Percentiles rank a stretch among this genome's conserved stretches.
These are phyloP conservation scores for Raja brachyura DNA, from an alignment of 2,113 vertebrate genomes.

Conservation along the genomic window DNA sequence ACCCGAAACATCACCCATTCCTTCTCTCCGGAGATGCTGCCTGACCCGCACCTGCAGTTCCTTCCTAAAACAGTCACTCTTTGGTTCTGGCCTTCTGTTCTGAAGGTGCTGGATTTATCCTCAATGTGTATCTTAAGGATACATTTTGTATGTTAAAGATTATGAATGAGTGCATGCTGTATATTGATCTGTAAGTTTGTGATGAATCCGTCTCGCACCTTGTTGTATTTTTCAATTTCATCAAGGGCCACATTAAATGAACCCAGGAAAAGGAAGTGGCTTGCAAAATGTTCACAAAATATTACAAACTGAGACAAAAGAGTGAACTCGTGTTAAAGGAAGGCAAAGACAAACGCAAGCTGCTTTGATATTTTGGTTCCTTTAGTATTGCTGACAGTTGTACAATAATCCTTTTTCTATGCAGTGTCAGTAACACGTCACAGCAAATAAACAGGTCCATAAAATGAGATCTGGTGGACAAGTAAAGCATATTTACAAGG, in stretches of 20 bases:
- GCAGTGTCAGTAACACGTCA: not conserved
- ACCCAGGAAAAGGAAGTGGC: not conserved
- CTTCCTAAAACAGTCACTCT: no score
- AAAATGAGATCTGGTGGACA: not conserved
- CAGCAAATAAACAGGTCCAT: no score
- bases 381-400: not conserved
- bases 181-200: not conserved
- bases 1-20: no score
- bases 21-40: no score
- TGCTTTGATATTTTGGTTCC: not conserved
- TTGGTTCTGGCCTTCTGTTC: not conserved
- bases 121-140: not conserved
- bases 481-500: not conserved
- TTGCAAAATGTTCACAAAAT: not conserved
- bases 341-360: not conserved
- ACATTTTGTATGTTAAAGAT: not conserved
- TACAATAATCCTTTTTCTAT: not conserved
- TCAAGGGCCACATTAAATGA: not conserved
- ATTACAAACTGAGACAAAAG: not conserved
- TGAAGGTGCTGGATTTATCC: not conserved
- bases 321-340: not conserved
- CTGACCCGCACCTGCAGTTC: no score
- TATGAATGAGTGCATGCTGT: no score
- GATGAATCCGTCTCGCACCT: no score
- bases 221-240: not conserved